Evolutionary conservation across 2,113 vertebrate genomes (phyloP).

Genomic region (Gorsachius goisagi): DNA sequence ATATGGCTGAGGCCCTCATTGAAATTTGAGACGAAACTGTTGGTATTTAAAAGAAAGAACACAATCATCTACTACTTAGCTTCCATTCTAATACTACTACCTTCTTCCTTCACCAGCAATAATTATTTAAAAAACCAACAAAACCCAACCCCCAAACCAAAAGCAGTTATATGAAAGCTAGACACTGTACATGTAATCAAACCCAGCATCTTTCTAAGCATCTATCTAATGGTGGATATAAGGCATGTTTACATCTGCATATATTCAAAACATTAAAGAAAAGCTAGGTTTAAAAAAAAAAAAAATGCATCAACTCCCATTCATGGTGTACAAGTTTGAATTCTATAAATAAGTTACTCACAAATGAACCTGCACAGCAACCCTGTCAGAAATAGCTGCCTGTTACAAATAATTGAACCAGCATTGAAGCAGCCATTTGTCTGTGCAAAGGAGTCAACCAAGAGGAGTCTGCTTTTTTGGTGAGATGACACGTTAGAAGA

Average conservation of each 20-base stretch:
- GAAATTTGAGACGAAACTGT: not conserved
- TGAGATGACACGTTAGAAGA: not conserved
- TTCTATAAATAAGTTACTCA: not conserved
- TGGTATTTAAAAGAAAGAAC: not conserved
- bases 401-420: not conserved
- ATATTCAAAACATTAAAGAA: not conserved
- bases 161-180: not conserved
- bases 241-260: not conserved
- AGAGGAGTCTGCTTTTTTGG: not conserved
- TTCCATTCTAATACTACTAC: not conserved
- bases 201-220: not conserved
- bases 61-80: not conserved
- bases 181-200: not conserved
- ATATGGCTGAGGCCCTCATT: rapidly evolving
- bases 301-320: not conserved
- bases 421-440: not conserved
- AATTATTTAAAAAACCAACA: not conserved
- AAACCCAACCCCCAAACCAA: no score
- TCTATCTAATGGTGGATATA: not conserved
- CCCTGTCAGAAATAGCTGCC: not conserved
- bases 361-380: not conserved
- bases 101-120: not conserved
- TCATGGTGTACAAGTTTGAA: not conserved
- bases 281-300: no score
- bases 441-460: not conserved